Evolutionary conservation across 2,888 invertebrate species (phyloP).

Genomic region (Campopleginae sp.): DNA sequence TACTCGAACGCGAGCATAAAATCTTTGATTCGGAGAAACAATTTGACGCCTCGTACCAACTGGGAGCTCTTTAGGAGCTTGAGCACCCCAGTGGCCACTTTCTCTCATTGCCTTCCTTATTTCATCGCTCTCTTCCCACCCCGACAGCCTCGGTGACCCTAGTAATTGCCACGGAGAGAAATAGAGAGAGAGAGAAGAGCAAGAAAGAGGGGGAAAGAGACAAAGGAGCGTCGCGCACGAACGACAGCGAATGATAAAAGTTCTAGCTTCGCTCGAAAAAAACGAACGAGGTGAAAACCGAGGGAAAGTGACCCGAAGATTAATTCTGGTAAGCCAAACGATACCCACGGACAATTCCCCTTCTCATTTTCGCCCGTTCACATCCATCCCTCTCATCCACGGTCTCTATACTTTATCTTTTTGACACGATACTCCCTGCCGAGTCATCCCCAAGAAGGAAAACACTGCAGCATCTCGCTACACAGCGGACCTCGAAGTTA

Average conservation of each 20-base stretch:
- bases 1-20: conserved; percentile 19
- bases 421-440: not conserved
- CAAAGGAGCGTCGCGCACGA: not conserved
- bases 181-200: not conserved
- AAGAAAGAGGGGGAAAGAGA: not conserved
- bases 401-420: conserved; percentile 25
- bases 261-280: conserved; percentile 24
- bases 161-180: conserved; percentile 50
- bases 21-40: conserved; percentile 54
- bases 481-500: not conserved
- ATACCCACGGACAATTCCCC: not conserved
- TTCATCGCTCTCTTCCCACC: conserved; percentile 8
- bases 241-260: conserved; percentile 32
- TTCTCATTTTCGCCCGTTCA: conserved; percentile 1
- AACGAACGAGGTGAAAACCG: conserved; percentile 11
- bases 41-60: conserved; percentile 34
- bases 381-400: conserved; percentile 1
- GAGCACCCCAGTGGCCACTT: conserved; percentile 17
- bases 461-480: conserved; percentile 22
- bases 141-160: conserved; percentile 39
- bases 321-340: conserved; percentile 39
- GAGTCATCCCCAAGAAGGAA: conserved; percentile 45
- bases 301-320: conserved; percentile 50
- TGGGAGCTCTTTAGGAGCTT: conserved; percentile 4
- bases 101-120: conserved; percentile 24